Base-by-base conservation (phyloP, 2,113 vertebrate species). In the Rostratula benghalensis region DNA sequence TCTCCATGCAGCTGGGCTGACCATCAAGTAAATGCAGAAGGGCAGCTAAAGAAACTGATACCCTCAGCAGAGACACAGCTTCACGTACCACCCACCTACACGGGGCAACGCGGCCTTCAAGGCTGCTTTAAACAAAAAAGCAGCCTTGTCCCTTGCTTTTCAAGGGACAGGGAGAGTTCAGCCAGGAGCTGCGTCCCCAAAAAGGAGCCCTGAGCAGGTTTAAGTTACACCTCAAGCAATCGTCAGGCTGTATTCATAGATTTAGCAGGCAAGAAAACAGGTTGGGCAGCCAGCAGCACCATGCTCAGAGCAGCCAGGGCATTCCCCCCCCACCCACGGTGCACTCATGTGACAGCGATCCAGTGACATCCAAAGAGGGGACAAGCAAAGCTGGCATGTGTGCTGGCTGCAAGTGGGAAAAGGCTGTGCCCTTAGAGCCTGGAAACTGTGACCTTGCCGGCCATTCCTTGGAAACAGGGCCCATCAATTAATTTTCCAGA, bases 181-280 rank as follows among this genome's bases (percentile, higher is more conserved):
- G 84, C 60, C 84, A 78, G 51, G 60, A 91, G 59, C 68, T 59
- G 28, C 3, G 43, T 77, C 54, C 43, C 61, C 7, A 1, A 35
- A 54, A 65, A 25, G 30, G 51, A 61, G 54, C n/a, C 74, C 21
- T 23, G 11, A 37, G 75, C 6, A 30, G 78, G 90, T 90, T 93
- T 85, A 64, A 60, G 74, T 95, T 95, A 94, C 87, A 92, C 46
- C 73, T 94, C 11, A 0, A 91, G 83, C 56, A 43, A 53, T 46
- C 10, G 0, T 92, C 91, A 83, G 46, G 41, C 64, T 91, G 81
- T 71, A 59, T 87, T 89, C 73, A 64, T 46, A 93, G 79, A 93
- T 51, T 48, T 6, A 69, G 56, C 11, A 3, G 18, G 83, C 45
- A 70, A 17, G 63, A 82, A 79, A 87, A 77, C 60, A 93, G 43